Percentiles rank a stretch among this genome's conserved stretches.
Conservation (phyloP, 1,140 invertebrate species). For the Halictus rubicundus region DNA sequence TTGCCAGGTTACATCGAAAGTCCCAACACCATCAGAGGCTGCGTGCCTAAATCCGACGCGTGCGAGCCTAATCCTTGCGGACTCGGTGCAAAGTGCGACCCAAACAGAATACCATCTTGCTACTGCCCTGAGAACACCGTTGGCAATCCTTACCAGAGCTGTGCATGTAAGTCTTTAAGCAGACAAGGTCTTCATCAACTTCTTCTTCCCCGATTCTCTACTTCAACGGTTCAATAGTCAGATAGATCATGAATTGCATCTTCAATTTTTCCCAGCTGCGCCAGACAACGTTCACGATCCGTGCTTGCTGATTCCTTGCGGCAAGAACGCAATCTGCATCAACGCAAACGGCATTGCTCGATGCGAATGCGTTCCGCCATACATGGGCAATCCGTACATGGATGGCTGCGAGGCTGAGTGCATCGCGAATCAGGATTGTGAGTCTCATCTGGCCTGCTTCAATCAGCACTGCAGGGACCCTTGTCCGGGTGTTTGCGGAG, state of each 20-base stretch:
- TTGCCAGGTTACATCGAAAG: constrained; percentile 91
- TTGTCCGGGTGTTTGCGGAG: constrained; percentile 91
- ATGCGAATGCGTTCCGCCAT: constrained; percentile 92
- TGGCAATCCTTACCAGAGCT: constrained; percentile 90
- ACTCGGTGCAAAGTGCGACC: constrained; percentile 88
- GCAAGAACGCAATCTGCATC: constrained; percentile 89
- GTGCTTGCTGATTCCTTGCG: constrained; percentile 91
- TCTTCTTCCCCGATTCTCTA: too few relatives aligned
- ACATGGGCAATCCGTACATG: constrained; percentile 90
- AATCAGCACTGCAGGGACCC: constrained; percentile 92
- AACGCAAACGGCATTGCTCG: constrained; percentile 85
- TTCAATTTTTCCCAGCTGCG: constrained; percentile 18
- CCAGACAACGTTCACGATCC: constrained; percentile 81
- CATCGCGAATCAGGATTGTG: constrained; percentile 89
- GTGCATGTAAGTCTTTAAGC: constrained; percentile 79
- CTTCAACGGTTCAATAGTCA: not conserved
- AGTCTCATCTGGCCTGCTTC: constrained; percentile 89
- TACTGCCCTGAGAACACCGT: constrained; percentile 88
- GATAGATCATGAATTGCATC: not conserved
- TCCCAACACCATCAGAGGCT: constrained; percentile 92
- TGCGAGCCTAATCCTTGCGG: constrained; percentile 93
- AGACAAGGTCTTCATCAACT: too few relatives aligned
- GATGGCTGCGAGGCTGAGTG: constrained; percentile 91
- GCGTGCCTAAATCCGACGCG: constrained; percentile 87
- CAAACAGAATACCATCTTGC: constrained; percentile 87